Base-by-base conservation (phyloP, 2,888 invertebrate genomes). In the Drosophila villosipedis region DNA sequence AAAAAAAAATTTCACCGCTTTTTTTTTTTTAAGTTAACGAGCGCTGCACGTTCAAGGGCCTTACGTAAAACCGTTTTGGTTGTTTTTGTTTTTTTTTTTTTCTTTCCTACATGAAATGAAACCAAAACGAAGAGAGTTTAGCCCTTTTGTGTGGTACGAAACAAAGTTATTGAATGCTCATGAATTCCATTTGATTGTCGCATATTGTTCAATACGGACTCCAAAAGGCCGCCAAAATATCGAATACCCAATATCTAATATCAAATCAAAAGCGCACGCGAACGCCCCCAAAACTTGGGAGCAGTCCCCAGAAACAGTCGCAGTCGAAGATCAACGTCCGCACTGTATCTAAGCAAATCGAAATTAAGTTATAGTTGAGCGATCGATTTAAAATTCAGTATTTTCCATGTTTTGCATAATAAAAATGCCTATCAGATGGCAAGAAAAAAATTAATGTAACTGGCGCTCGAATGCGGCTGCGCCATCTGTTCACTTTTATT, bases 401-500 rank as follows among this genome's bases (percentile, higher is more conserved):
- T 83, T 90, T 89, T 88, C 88, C 90, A 88, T 80, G 84, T 83
- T 89, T 89, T 89, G 90, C 88, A 89, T 90, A 89, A 90, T 90
- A 88, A 78, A 89, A 86, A 80, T 78, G 89, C 89, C 89, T 89
- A 89, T 76, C 73, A 73, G 79, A 75, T 60, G 57, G 55, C 61
- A 73, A 59, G n/a, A 68, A 55, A 52, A 68, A 59, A 84, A 84
- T 86, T 82, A 84, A 84, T 84, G 82, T 86, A 84, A 84, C 87
- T 86, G 87, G 84, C 76, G 84, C 84, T 84, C 61, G 76, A 77
- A 83, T 82, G 82, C 82, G 85, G 81, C 85, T 78, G 81, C 72
- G 59, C 57, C 62, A 58, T 73, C 67, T 76, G 76, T 69, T 67
- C 59, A 62, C 64, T 68, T 66, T 50, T 64, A 65, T 33, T 61